Evolutionary conservation across 2,888 invertebrate species (phyloP), one percentile per base, ranked within the genome.

Genomic region (Plusia festucae): DNA sequence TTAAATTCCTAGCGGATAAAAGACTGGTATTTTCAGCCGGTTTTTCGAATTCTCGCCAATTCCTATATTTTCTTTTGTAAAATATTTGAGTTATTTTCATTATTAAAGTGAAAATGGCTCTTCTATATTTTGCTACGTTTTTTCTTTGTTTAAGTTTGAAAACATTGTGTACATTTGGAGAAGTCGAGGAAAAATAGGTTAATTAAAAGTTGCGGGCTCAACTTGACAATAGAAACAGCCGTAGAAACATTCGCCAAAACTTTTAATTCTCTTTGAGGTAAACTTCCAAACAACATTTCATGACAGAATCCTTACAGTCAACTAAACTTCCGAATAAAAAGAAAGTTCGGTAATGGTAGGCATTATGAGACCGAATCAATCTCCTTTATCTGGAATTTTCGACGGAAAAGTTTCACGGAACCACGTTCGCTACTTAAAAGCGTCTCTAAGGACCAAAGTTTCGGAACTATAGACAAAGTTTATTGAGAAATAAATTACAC

Each of bases 361-460:
- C 11, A 9, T 49, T 22, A 40, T n/a, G 46, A 60, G 13, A 54
- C 20, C 30, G n/a, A 54, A 64, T 57, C 69, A 64, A 55, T 73
- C 56, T n/a, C 53, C 7, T 27, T 59, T 46, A 44, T 0, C 24
- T 8, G 8, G 24, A 16, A 51, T 53, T 24, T 30, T 13, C 18
- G n/a, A 0, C 18, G 18, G 44, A 18, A 32, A 63, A 34, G 16
- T 51, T 5, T 9, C 7, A 0, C 20, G 15, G 0, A 0, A 30
- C 9, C 15, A 0, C 6, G 15, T 58, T 13, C 16, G 27, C 54
- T 56, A 52, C 24, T 32, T 40, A 51, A 7, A 6, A 15, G n/a
- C 30, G n/a, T 30, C 55, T 70, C 57, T 58, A n/a, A 63, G 57
- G 57, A 30, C 51, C 32, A 24, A 18, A 54, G 49, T 13, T 49